Percentiles rank a stretch among this genome's conserved stretches.
These are phyloP conservation scores for Phenganax stokvisi DNA, from an alignment of 92 coral and sea anemone species.

Conservation along the genomic window DNA sequence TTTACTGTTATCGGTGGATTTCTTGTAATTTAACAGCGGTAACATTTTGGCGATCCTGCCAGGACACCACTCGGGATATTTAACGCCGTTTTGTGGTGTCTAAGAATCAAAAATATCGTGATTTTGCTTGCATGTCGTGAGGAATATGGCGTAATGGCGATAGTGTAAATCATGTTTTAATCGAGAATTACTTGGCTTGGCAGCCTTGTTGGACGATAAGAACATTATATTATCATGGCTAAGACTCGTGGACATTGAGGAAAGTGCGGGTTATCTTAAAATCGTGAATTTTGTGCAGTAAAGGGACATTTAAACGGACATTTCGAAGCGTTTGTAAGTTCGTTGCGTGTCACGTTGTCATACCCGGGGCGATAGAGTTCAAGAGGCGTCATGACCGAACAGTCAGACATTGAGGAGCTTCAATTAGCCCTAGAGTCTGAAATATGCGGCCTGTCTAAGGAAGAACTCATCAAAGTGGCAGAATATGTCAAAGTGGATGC, in stretches of 20 bases:
- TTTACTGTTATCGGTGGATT: too few relatives aligned
- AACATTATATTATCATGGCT: background rate
- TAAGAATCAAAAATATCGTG: background rate
- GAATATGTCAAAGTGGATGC: constrained; percentile 8
- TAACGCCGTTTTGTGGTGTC: background rate
- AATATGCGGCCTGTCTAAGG: constrained; percentile 29
- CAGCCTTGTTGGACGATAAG: background rate
- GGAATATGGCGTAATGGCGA: too few relatives aligned
- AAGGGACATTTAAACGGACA: background rate
- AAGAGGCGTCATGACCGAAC: constrained; percentile 34
- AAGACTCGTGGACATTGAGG: background rate
- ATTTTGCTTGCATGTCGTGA: background rate
- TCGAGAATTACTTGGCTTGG: background rate
- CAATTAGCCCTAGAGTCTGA: constrained; percentile 34
- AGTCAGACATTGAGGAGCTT: constrained; percentile 37
- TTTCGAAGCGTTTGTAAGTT: background rate
- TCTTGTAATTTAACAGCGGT: background rate
- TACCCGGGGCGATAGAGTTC: background rate
- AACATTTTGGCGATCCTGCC: constrained; percentile 18
- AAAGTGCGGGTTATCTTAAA: background rate
- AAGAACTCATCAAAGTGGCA: constrained; percentile 14
- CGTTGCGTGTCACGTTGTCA: background rate
- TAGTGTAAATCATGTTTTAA: too few relatives aligned
- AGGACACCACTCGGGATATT: background rate
- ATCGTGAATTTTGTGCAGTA: constrained; percentile 1